Base-by-base conservation (phyloP, 2,113 vertebrate genomes). In the Petromus typicus region DNA sequence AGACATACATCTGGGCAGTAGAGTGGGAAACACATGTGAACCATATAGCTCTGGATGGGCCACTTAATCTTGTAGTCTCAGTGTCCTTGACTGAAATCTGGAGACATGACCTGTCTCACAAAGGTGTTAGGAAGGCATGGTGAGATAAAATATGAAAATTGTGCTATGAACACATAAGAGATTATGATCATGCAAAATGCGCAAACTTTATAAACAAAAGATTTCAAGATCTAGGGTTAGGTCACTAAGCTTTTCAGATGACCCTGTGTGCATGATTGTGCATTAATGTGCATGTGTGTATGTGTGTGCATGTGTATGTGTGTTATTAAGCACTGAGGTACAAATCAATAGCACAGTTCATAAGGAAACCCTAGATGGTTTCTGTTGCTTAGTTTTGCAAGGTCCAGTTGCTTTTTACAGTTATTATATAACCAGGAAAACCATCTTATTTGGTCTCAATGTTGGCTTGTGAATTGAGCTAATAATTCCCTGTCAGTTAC, bases 351-450 rank as follows among this genome's bases (percentile, higher is more conserved):
- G 71, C 56, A 86, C 7, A 71, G 81, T 75, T 87, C 34, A 48
- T 73, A 84, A 80, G 56, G 95, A 87, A 86, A 96, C 2, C 8
- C 32, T 82, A 69, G 79, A 22, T 79, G 4, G 7, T 56, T 78
- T 87, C 27, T 48, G 25, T 75, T 86, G 64, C 81, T 93, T 57
- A 86, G 48, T 78, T 86, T 94, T 95, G 89, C 43, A 90, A 95
- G 95, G 71, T 86, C n/a, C 40, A 83, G 22, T 79, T 73, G 45
- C 30, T 57, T 89, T 95, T 83, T 59, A 79, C 14, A 57, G 14
- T 54, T 94, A 73, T n/a, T 51, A 17, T 57, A 82, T 82, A 88
- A 93, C 4, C 32, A 64, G 22, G 18, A 27, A 78, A 16, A 27
- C 64, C 90, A 37, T 91, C 32, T 45, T 37, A 71, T 27, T 88